Base-by-base conservation (phyloP, 2,113 vertebrate species). In the Canis aureus region DNA sequence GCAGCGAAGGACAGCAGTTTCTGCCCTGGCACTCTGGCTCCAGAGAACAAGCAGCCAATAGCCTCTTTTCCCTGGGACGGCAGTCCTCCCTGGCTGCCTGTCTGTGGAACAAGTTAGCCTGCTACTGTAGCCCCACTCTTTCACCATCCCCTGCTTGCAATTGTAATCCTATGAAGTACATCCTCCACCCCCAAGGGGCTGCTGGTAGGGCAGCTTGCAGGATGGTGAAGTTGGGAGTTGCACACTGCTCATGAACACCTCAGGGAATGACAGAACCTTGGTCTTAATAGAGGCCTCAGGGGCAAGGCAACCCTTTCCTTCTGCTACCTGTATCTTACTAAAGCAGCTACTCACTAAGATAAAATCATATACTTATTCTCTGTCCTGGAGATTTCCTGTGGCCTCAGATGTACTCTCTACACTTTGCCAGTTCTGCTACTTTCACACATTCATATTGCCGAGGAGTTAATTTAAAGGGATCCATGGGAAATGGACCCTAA, bases 381-480 rank as follows among this genome's bases (percentile, higher is more conserved):
- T 80, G 4, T 43, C 17, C 5, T 82, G 17, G 66, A 89, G 78
- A 88, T 81, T 82, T 93, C 29, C 11, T 59, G 8, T 87, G 57
- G 20, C 15, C 25, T 89, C 49, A 35, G 3, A 49, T 84, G 15
- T 1, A 49, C 5, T 79, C 49, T 83, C 55, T 55, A 59, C 60
- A 67, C 25, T n/a, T 92, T 93, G 20, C 35, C 51, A 71, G 0
- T 84, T 91, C 59, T 89, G 20, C 49, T 93, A 19, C 11, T 62
- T 79, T 82, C 17, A 20, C 13, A 85, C 3, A 91, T 60, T 7
- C 13, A 1, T 55, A 29, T 81, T 90, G 71, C 9, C 53, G 29
- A 55, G 27, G n/a, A 76, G n/a, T 53, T 89, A 35, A 78, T 82
- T 64, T 78, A 93, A 88, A 94, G 64, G 89, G 67, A 82, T 17